phyloP scores from a whole-genome alignment of 2,113 vertebrate species.

The Rhipidura dahli region DNA sequence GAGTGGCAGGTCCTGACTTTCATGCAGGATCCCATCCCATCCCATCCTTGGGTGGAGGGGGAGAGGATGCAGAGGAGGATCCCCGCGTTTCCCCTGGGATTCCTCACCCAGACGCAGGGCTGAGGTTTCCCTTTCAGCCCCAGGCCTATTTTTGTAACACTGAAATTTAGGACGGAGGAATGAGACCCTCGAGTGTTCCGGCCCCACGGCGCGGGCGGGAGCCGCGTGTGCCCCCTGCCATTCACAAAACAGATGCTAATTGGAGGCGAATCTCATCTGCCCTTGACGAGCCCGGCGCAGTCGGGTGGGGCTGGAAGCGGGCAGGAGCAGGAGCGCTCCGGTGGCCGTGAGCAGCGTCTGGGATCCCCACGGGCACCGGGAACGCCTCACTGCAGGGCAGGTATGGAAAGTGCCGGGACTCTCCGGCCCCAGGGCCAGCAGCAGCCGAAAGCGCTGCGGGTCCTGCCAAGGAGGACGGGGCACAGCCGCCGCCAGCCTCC shows the following conservation, averaged over 20 bases:
- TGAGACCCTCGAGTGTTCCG: background rate
- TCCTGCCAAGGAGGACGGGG: accelerated
- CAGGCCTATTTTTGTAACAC: background rate
- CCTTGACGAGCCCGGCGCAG: background rate
- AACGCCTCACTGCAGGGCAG: background rate
- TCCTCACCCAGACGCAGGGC: background rate
- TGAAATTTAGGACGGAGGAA: background rate
- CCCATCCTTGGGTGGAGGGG: background rate
- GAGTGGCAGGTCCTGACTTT: background rate
- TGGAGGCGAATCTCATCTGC: conserved; percentile 37
- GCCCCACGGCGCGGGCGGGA: background rate
- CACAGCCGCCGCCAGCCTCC: accelerated
- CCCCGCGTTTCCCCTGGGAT: accelerated
- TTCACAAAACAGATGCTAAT: conserved; percentile 59
- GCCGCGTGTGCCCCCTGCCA: conserved; percentile 4
- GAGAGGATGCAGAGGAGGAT: background rate
- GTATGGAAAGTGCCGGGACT: accelerated
- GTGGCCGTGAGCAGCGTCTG: background rate
- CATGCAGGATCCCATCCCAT: background rate
- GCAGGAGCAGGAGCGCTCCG: background rate
- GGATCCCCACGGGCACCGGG: background rate
- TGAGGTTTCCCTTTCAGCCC: background rate
- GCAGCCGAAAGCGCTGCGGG: accelerated
- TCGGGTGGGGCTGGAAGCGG: background rate
- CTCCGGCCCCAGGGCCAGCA: accelerated